phyloP scores from a whole-genome alignment of 2,888 invertebrate genomes.

The Torymus tubicola region DNA sequence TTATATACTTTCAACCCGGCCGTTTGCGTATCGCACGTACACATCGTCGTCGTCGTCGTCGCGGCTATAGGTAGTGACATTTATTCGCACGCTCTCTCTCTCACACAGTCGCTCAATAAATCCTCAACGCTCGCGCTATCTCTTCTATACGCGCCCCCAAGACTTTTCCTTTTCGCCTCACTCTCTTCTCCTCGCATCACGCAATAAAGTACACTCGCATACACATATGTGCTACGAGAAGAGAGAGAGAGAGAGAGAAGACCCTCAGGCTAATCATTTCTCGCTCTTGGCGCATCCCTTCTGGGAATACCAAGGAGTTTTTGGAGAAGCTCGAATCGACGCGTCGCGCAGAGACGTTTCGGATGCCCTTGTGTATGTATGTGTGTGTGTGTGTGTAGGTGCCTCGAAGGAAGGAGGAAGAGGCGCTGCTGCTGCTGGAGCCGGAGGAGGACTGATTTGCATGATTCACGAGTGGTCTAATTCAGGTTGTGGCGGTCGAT shows the following conservation, averaged over 20 bases:
- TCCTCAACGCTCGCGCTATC: background rate
- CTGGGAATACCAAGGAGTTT: background rate
- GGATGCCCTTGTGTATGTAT: no score
- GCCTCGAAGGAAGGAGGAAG: background rate
- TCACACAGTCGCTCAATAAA: background rate
- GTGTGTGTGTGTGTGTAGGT: no score
- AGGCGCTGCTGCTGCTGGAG: background rate
- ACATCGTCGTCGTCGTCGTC: no score
- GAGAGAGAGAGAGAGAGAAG: conserved; percentile 9
- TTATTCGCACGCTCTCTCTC: conserved; percentile 24
- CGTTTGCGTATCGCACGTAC: no score
- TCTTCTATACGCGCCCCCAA: background rate
- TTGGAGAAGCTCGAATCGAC: no score
- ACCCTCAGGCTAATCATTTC: conserved; percentile 36
- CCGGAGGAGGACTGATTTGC: conserved; percentile 53
- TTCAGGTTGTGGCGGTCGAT: conserved; percentile 48
- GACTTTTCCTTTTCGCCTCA: background rate
- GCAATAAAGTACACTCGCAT: conserved; percentile 2
- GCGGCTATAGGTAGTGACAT: conserved; percentile 7
- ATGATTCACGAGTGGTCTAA: conserved; percentile 57
- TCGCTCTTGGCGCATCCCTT: conserved; percentile 11
- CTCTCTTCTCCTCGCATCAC: conserved; percentile 3
- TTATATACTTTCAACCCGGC: conserved; percentile 28
- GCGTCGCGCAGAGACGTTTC: no score
- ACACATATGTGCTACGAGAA: background rate